A percentile compares a stretch with the other conserved stretches of the same genome.
phyloP scores from a whole-genome alignment of 2,797 vertebrate genomes.

The Ptychadena robeensis region DNA sequence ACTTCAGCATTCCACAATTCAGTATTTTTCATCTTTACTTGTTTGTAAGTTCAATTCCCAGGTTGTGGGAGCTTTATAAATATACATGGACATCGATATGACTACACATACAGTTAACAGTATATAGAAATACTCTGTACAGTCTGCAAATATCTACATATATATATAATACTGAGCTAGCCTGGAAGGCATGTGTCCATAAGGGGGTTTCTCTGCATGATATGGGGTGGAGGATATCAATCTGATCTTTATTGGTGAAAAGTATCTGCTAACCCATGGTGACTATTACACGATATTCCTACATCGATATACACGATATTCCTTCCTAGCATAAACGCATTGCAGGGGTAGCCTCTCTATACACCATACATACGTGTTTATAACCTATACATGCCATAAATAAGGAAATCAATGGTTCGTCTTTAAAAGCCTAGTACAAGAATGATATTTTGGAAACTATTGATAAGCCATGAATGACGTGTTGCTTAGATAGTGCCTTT shows the following conservation, averaged over 20 bases:
- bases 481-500: slow-evolving; percentile 1
- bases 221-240: neutral
- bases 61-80: neutral
- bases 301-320: neutral
- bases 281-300: neutral
- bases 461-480: neutral
- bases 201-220: slow-evolving; percentile 5
- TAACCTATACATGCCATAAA: neutral
- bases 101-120: neutral
- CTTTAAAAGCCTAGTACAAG: neutral
- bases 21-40: neutral
- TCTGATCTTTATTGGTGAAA: too few species aligned
- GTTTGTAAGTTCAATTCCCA: neutral
- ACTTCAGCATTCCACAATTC: neutral
- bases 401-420: neutral
- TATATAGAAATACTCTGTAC: slow-evolving; percentile 9
- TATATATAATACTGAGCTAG: slow-evolving; percentile 4
- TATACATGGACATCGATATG: neutral
- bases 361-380: neutral
- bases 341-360: neutral
- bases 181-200: neutral
- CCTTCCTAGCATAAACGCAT: neutral
- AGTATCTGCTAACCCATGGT: neutral
- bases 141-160: neutral
- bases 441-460: neutral